A percentile compares a stretch with the other conserved stretches of the same genome.
Evolutionary conservation across 2,888 invertebrate genomes (phyloP).

Genomic region (Drosophila paracracens): DNA sequence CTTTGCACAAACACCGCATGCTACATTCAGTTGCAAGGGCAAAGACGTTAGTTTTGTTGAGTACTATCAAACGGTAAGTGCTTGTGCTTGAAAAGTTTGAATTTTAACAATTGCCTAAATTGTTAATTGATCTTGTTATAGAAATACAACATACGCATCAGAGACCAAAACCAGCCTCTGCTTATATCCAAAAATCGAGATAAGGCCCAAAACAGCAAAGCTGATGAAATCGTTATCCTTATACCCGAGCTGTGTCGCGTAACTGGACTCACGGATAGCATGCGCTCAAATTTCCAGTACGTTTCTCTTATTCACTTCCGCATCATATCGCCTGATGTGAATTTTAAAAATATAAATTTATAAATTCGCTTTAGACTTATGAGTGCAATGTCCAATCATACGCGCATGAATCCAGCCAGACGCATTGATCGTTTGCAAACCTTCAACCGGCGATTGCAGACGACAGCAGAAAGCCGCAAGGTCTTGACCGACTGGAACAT

Average conservation of each 20-base stretch:
- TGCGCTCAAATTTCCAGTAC: slow-evolving; percentile 88
- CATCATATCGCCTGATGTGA: neutral
- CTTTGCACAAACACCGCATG: slow-evolving; percentile 87
- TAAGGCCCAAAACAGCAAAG: slow-evolving; percentile 89
- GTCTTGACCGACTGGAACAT: slow-evolving; percentile 91
- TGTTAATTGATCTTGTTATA: slow-evolving; percentile 68
- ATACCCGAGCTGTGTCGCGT: slow-evolving; percentile 94
- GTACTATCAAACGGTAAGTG: slow-evolving; percentile 88
- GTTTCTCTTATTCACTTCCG: slow-evolving; percentile 83
- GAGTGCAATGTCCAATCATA: slow-evolving; percentile 90
- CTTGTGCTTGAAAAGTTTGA: slow-evolving; percentile 21
- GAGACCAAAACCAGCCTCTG: slow-evolving; percentile 90
- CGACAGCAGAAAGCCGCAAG: slow-evolving; percentile 86
- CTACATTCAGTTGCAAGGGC: slow-evolving; percentile 88
- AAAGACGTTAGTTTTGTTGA: slow-evolving; percentile 88
- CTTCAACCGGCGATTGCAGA: slow-evolving; percentile 89
- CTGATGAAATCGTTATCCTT: slow-evolving; percentile 88
- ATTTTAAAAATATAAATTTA: neutral
- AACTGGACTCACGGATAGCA: slow-evolving; percentile 92
- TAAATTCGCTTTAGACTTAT: slow-evolving; percentile 85
- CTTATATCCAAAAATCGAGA: slow-evolving; percentile 90
- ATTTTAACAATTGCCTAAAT: neutral
- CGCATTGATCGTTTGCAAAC: slow-evolving; percentile 88
- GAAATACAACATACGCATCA: slow-evolving; percentile 90
- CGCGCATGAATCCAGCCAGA: slow-evolving; percentile 91